A percentile compares a stretch with the other conserved stretches of the same genome.
Evolutionary conservation across 2,797 vertebrate genomes (phyloP).

Genomic region (Manis crassicaudata): DNA sequence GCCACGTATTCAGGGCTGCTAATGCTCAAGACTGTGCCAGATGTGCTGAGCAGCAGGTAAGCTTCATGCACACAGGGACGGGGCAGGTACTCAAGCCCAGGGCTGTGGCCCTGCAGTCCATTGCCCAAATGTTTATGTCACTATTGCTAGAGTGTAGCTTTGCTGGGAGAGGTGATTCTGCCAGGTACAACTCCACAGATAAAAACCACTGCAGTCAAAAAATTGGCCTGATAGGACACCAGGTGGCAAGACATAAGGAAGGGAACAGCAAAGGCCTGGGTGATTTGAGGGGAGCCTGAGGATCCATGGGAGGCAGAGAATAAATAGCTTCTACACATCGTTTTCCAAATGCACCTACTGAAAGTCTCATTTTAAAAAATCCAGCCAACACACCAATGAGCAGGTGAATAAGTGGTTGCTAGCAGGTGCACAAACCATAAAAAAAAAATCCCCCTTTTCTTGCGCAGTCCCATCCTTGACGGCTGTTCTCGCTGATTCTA

Average conservation of each 20-base stretch:
- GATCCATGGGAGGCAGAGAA: constrained; percentile 49
- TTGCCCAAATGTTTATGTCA: not conserved
- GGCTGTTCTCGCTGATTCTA: not conserved
- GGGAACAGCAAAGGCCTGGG: constrained; percentile 46
- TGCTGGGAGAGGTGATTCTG: constrained; percentile 44
- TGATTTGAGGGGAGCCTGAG: constrained; percentile 63
- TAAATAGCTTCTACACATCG: constrained; percentile 61
- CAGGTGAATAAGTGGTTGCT: constrained; percentile 68
- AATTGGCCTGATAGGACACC: constrained; percentile 64
- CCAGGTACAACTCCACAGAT: constrained; percentile 51
- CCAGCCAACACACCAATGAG: constrained; percentile 62
- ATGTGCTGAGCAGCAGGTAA: not conserved
- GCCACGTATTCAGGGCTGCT: not conserved
- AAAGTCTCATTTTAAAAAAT: constrained; percentile 56
- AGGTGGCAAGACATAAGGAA: constrained; percentile 64
- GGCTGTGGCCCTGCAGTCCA: not conserved
- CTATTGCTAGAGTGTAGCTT: constrained; percentile 42
- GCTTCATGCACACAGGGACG: not conserved
- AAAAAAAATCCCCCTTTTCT: constrained; percentile 19
- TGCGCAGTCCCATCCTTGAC: constrained; percentile 33
- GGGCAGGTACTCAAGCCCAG: not conserved
- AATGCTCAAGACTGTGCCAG: not conserved
- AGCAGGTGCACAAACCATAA: constrained; percentile 61
- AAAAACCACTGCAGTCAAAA: constrained; percentile 55
- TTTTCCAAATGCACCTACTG: constrained; percentile 68